phyloP scores from a whole-genome alignment of 1,140 invertebrate genomes.

The Drosophila sulfurigaster region DNA sequence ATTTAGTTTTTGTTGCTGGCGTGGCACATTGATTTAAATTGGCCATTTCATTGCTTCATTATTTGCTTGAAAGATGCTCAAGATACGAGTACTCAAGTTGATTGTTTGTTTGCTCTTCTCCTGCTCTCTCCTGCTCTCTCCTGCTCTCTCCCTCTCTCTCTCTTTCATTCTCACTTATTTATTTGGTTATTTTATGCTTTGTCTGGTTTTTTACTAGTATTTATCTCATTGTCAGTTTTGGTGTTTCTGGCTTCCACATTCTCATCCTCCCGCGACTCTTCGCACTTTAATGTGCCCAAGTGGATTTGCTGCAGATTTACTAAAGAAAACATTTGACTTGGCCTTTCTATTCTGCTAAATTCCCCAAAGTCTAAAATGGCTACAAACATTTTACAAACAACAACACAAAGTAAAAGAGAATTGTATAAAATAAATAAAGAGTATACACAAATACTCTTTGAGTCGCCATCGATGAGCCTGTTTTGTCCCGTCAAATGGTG shows the following conservation, averaged over 20 bases:
- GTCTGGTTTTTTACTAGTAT: constrained; percentile 44
- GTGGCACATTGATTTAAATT: constrained; percentile 71
- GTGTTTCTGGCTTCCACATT: constrained; percentile 20
- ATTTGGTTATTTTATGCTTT: constrained; percentile 32
- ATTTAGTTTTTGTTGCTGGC: constrained; percentile 40
- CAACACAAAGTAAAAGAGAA: neutral
- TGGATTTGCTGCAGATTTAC: constrained; percentile 58
- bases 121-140: neutral
- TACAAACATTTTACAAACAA: constrained; percentile 2
- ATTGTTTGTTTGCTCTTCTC: constrained; percentile 57
- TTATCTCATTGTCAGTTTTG: constrained; percentile 27
- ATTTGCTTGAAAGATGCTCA: constrained; percentile 41
- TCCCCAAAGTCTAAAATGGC: constrained; percentile 15
- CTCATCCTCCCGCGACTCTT: neutral
- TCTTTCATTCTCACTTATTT: constrained; percentile 41
- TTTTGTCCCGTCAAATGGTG: neutral
- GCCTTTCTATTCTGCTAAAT: too few species aligned
- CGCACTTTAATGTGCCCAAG: constrained; percentile 28
- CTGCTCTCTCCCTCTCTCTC: constrained; percentile 16
- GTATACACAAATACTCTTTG: constrained; percentile 1
- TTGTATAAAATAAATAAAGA: too few species aligned
- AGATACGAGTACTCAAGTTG: constrained; percentile 56
- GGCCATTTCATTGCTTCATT: constrained; percentile 75
- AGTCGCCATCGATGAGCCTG: neutral
- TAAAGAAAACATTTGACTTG: constrained; percentile 36